Conservation (phyloP, 2,113 vertebrate genomes). For the Nesogale talazaci region DNA sequence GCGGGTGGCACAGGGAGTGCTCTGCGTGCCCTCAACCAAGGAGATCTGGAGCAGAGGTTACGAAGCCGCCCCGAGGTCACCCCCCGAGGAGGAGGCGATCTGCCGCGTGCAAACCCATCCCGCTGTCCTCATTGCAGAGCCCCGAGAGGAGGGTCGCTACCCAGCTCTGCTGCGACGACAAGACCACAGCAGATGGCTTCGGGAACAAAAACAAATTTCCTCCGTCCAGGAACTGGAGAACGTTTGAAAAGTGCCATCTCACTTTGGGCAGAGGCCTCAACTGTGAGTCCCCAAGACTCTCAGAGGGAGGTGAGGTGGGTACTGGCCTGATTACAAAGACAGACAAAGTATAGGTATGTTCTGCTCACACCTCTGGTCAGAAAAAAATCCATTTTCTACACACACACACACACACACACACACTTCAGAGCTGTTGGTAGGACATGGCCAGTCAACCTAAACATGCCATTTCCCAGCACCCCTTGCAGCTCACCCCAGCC, state of each 20-base stretch:
- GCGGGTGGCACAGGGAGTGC: too few relatives aligned
- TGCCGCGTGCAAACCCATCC: background rate
- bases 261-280: background rate
- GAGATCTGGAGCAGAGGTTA: background rate
- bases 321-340: too few relatives aligned
- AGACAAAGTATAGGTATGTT: background rate
- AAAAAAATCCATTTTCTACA: background rate
- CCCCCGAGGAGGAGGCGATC: background rate
- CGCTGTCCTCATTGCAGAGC: too few relatives aligned
- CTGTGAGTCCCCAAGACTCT: fast-evolving
- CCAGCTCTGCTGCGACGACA: background rate
- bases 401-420: fast-evolving
- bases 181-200: background rate
- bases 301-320: fast-evolving
- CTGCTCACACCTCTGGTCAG: too few relatives aligned
- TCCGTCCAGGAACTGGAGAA: background rate
- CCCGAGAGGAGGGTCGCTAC: background rate
- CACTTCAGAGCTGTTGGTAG: fast-evolving
- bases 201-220: background rate
- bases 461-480: background rate
- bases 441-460: fast-evolving
- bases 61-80: background rate
- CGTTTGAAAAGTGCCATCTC: fast-evolving
- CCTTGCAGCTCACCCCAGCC: too few relatives aligned
- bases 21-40: background rate